Conservation (phyloP, 2,888 invertebrate species). For the Calameuta idolon region DNA sequence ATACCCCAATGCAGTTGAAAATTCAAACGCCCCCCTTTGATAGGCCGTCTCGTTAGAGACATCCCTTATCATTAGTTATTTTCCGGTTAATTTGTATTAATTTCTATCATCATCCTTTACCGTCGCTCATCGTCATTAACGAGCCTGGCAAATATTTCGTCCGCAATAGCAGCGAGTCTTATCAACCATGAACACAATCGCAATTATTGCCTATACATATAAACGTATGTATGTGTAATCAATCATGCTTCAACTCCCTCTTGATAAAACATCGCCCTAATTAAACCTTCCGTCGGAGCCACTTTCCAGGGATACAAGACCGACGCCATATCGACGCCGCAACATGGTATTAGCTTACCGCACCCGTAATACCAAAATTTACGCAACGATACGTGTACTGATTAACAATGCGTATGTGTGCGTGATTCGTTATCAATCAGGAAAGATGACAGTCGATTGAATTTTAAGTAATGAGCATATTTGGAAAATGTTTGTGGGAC, state of each 20-base stretch:
- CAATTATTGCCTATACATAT: background rate
- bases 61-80: background rate
- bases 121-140: background rate
- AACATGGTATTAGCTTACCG: background rate
- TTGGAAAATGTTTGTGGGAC: background rate
- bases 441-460: background rate
- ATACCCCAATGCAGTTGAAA: background rate
- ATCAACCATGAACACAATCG: background rate
- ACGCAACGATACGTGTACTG: background rate
- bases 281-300: constrained; percentile 28
- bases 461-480: background rate
- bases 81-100: background rate
- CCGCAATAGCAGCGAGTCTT: background rate
- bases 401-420: background rate
- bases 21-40: background rate
- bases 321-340: constrained; percentile 15
- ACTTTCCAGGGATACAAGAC: background rate
- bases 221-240: constrained; percentile 24
- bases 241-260: constrained; percentile 40
- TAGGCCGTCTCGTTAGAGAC: background rate
- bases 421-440: constrained; percentile 4
- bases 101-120: background rate
- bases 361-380: background rate
- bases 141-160: background rate
- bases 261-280: constrained; percentile 40